Evolutionary conservation across 2,113 vertebrate species (phyloP).

Genomic region (Capreolus pygargus): DNA sequence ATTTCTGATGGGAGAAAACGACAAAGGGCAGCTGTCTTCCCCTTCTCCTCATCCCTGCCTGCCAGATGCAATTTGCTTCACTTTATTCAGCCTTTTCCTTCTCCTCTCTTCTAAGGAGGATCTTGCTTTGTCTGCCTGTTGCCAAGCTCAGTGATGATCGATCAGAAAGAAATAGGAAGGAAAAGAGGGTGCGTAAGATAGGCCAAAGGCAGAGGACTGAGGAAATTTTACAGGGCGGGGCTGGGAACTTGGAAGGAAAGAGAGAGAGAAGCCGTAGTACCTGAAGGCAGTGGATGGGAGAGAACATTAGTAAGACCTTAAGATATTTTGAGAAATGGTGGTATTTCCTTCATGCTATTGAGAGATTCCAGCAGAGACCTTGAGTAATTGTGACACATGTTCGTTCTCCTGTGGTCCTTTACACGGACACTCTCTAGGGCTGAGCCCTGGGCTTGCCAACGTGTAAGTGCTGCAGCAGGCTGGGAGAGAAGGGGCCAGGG

Average conservation of each 20-base stretch:
- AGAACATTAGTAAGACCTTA: not conserved
- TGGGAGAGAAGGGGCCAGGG: not conserved
- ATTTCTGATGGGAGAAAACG: not conserved
- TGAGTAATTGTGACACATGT: not conserved
- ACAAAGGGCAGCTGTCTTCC: not conserved
- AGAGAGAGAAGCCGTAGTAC: not conserved
- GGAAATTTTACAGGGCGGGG: not conserved
- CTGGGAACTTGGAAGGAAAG: not conserved
- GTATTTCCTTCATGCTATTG: not conserved
- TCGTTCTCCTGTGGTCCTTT: not conserved
- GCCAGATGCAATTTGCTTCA: not conserved
- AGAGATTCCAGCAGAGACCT: not conserved
- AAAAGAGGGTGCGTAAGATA: not conserved
- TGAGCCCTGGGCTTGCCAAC: too few relatives aligned
- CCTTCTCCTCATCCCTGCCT: not conserved
- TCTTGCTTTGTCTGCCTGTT: not conserved
- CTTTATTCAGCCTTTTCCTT: not conserved
- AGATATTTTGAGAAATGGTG: not conserved
- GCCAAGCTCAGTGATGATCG: not conserved
- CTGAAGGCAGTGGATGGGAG: not conserved
- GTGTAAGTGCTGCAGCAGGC: rapidly evolving
- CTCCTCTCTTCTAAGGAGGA: not conserved
- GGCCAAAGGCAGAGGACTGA: not conserved
- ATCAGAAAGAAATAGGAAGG: not conserved
- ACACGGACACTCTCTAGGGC: not conserved